Evolutionary conservation across 1,140 invertebrate genomes (phyloP), one percentile per base, ranked within the genome.

Genomic region (Diorhabda elongata): DNA sequence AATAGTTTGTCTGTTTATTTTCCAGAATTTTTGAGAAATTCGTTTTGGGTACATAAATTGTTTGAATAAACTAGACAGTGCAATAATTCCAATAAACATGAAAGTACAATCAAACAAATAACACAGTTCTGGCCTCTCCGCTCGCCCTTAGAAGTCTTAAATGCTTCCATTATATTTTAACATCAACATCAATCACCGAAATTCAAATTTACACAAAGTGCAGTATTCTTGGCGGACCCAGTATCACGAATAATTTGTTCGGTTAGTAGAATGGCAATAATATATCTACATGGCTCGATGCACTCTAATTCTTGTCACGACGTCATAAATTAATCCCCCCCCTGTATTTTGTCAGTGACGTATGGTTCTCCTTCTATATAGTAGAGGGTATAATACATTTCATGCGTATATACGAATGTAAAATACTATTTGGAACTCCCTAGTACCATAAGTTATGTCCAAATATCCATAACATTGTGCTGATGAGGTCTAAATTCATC

Each of bases 261-360:
- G 69, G 72, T 71, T 70, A 66, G 67, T 59, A 63, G 70, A 69
- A 72, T 73, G 76, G 76, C 75, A 75, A 76, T 77, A 76, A 77
- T 77, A 77, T 69, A 77, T 77, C 76, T 77, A 77, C 76, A 76
- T 67, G 76, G 61, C 71, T 76, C 68, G 73, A 73, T 77, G 76
- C 76, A 77, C 76, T 77, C 74, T 76, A 76, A 76, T 77, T 77
- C 73, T 66, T 69, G 67, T 66, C 69, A 67, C 64, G 61, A 75
- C 70, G 70, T 73, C 71, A 77, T 77, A 77, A 77, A 77, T 77
- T 77, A 75, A 70, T 61, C 69, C 69, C 69, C 69, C 69, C 69
- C 70, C 70, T 69, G 58, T 67, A 69, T 42, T 57, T 58, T 62
- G 64, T 52, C 56, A 59, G 66, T 57, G 62, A 61, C 59, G 59